These are phyloP conservation scores for Acipenser transmontanus DNA, from an alignment of 2,797 vertebrate species.

Conservation along the genomic window DNA sequence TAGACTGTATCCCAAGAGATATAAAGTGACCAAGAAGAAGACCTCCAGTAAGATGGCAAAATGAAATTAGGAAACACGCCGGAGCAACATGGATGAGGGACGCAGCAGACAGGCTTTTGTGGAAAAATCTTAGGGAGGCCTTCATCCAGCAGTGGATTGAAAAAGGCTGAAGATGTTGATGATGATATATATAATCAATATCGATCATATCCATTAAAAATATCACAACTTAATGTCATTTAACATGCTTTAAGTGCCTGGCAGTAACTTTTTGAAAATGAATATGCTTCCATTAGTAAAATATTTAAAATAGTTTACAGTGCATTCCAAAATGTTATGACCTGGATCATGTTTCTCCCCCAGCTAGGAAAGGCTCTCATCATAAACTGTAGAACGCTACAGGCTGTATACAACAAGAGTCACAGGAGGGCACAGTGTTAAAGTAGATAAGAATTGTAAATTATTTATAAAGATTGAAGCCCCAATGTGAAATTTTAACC, in stretches of 20 bases:
- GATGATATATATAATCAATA: background rate
- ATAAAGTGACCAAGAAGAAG: too few species aligned
- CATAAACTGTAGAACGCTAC: background rate
- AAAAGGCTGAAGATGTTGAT: too few species aligned
- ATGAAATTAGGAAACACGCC: too few species aligned
- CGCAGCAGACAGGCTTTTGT: too few species aligned
- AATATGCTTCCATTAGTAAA: background rate
- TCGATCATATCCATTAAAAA: too few species aligned
- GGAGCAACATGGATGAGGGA: too few species aligned
- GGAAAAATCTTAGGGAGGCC: too few species aligned
- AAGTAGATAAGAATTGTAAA: background rate
- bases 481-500: background rate
- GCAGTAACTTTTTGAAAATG: slow-evolving; percentile 7
- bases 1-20: too few species aligned
- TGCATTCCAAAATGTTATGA: background rate
- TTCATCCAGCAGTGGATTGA: too few species aligned
- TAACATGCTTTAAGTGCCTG: background rate
- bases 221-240: too few species aligned
- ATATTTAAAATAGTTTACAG: slow-evolving; percentile 4
- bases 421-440: background rate
- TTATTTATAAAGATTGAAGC: background rate
- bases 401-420: background rate
- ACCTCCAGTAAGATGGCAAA: too few species aligned
- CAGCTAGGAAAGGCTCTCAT: background rate
- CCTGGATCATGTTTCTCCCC: background rate